Percentiles rank a stretch among this genome's conserved stretches.
These are phyloP conservation scores for Netelia melanura DNA, from an alignment of 2,888 invertebrate genomes.

Conservation along the genomic window DNA sequence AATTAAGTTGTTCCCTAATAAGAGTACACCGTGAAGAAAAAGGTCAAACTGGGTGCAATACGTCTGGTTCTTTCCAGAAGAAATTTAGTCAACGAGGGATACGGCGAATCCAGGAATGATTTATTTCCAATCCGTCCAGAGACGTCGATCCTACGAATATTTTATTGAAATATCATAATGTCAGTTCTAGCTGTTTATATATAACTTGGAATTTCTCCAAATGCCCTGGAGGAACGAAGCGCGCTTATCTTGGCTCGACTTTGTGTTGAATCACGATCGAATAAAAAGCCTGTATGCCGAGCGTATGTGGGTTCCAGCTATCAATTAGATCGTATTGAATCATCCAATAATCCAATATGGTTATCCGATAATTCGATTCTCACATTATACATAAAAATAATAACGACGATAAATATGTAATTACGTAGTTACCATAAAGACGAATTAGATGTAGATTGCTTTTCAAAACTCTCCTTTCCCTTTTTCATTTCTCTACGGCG, in stretches of 20 bases:
- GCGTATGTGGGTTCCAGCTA: neutral
- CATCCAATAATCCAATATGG: neutral
- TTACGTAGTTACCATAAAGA: conserved; percentile 47
- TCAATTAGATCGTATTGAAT: neutral
- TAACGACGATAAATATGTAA: conserved; percentile 37
- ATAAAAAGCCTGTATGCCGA: neutral
- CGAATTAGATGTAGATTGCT: conserved; percentile 14
- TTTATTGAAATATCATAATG: conserved; percentile 32
- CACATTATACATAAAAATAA: neutral
- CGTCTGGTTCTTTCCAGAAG: neutral
- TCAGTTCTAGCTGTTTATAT: conserved; percentile 42
- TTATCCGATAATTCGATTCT: neutral
- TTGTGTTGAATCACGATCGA: conserved; percentile 4
- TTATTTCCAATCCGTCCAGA: neutral
- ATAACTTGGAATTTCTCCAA: conserved; percentile 38
- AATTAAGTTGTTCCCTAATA: conserved; percentile 37
- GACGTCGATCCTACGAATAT: neutral
- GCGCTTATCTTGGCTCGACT: neutral
- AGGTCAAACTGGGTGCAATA: neutral
- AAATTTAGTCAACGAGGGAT: conserved; percentile 16
- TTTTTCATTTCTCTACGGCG: neutral
- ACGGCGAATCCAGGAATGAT: neutral
- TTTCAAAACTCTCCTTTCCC: neutral
- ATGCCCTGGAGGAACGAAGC: conserved; percentile 17
- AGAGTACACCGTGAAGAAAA: neutral